Base-by-base conservation (phyloP, 2,888 invertebrate species). In the Hirtodrosophila cameraria region DNA sequence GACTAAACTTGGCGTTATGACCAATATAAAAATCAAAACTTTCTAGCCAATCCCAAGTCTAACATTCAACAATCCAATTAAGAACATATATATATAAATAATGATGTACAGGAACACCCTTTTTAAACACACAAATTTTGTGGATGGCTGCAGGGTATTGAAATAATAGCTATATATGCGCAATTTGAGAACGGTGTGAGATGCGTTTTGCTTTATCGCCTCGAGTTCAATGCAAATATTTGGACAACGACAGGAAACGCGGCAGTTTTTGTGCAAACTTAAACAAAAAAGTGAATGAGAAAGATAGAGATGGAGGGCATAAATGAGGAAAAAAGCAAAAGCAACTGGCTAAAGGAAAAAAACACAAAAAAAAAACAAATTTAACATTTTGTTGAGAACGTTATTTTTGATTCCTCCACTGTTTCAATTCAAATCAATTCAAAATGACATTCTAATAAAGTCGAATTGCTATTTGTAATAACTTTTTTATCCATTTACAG, bases 381-480 rank as follows among this genome's bases (percentile, higher is more conserved):
- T 15, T 33, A 5, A n/a, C n/a, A n/a, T n/a, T 9, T 15, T 12
- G 5, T 2, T 8, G n/a, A n/a, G n/a, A n/a, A n/a, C n/a, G n/a
- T n/a, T n/a, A n/a, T n/a, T n/a, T n/a, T n/a, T n/a, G n/a, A n/a
- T n/a, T n/a, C n/a, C n/a, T n/a, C n/a, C n/a, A n/a, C n/a, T n/a
- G n/a, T n/a, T n/a, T n/a, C n/a, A n/a, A n/a, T n/a, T n/a, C n/a
- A n/a, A n/a, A n/a, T n/a, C n/a, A n/a, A n/a, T n/a, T n/a, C n/a
- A n/a, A n/a, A n/a, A n/a, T 73, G 73, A 48, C 80, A 80, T 76
- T 77, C 77, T 42, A 76, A 68, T 77, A 64, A 65, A 68, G 58
- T 75, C 67, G 62, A 77, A 77, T 77, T 80, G 81, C 39, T 61
- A 55, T 49, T 71, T 65, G 54, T 53, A 54, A 52, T 54, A 65